Evolutionary conservation across 2,797 vertebrate genomes (phyloP), one percentile per base, ranked within the genome.

Genomic region (Furcifer pardalis): DNA sequence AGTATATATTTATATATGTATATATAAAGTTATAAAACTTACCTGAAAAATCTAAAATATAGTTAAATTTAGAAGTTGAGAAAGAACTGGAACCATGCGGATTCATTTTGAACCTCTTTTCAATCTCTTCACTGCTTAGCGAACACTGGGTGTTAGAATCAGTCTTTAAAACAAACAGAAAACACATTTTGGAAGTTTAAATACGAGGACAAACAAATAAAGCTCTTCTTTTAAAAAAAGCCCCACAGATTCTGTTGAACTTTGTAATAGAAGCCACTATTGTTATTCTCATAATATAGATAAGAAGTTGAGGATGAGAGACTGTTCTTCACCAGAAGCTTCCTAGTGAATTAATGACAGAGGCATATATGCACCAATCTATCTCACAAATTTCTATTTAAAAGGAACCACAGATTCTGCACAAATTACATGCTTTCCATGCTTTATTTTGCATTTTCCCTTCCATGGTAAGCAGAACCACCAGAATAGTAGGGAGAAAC

Each of bases 61-160:
- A 99, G 87, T 97, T 98, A 95, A 98, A 99, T 96, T 99, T 99
- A 81, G 97, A 95, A 46, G 98, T 99, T 89, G 97, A 96, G 94
- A 99, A 99, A 84, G 97, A 97, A 95, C 99, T 94, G 80, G 97
- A 96, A 30, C 98, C 97, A 8, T 93, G 96, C 17, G 97, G 98
- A 92, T 99, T 97, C 91, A 96, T 94, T 94, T 87, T 97, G 96
- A 98, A 99, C 94, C 96, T 97, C 93, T 96, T 97, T 91, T 99
- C 98, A 78, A 99, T 99, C 93, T 99, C 97, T 94, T 98, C 97
- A 80, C 97, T 99, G 90, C 97, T 98, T 90, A 99, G 96, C 42
- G 98, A 98, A 93, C 97, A 98, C 66, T 97, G 97, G 63, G 96
- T 96, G 72, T 97, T 98, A 83, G 97, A 97, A 90, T 97, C 97